phyloP scores from a whole-genome alignment of 2,888 invertebrate genomes.

The Proisotoma minuta region DNA sequence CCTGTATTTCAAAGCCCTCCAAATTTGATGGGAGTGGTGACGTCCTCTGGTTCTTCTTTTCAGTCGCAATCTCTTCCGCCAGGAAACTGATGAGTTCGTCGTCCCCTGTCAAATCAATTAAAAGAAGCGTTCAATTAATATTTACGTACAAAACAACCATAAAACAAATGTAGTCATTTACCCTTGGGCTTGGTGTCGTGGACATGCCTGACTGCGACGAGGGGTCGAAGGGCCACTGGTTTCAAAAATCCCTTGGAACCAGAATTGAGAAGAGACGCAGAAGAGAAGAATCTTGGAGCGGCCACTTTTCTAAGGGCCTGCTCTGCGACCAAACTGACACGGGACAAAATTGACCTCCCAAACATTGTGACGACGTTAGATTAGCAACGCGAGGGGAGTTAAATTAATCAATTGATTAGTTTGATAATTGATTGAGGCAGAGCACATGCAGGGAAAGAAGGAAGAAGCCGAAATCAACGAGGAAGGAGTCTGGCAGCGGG shows the following conservation, averaged over 20 bases:
- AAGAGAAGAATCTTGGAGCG: not conserved
- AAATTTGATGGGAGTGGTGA: slow-evolving; percentile 70
- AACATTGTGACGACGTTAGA: too few relatives aligned
- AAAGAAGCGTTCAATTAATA: not conserved
- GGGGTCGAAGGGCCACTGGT: slow-evolving; percentile 1
- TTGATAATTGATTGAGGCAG: too few relatives aligned
- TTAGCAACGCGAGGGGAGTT: too few relatives aligned
- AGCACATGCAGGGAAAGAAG: too few relatives aligned
- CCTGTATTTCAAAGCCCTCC: slow-evolving; percentile 73
- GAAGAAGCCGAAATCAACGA: too few relatives aligned
- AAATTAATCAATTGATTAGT: too few relatives aligned
- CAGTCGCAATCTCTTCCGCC: slow-evolving; percentile 87
- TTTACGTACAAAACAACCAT: not conserved
- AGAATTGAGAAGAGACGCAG: slow-evolving; percentile 10
- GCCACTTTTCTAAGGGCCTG: not conserved
- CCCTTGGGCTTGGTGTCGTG: slow-evolving; percentile 24
- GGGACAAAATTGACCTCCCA: not conserved
- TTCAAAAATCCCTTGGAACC: slow-evolving; percentile 1
- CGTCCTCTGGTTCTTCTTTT: slow-evolving; percentile 70
- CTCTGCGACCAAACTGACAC: not conserved
- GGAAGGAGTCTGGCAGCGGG: too few relatives aligned
- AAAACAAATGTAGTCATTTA: not conserved
- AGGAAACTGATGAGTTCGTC: slow-evolving; percentile 84
- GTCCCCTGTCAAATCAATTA: slow-evolving; percentile 60
- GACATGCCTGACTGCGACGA: slow-evolving; percentile 13